Conservation (phyloP, 2,888 invertebrate genomes). For the Azorinus chamasolen region DNA sequence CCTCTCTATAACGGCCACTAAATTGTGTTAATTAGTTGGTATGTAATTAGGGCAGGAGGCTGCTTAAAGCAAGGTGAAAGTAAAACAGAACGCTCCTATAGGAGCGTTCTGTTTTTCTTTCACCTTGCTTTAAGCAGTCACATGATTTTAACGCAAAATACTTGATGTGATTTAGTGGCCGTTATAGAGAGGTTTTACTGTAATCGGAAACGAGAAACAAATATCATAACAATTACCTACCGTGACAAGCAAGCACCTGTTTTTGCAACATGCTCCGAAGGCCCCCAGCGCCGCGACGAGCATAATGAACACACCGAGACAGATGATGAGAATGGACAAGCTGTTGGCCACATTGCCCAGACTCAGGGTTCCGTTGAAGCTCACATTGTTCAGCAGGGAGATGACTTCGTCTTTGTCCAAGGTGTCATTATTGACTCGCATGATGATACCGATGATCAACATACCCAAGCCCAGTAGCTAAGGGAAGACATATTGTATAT, state of each 20-base stretch:
- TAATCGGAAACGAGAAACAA: no score
- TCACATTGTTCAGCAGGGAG: slow-evolving; percentile 47
- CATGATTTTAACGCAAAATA: no score
- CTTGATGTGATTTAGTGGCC: no score
- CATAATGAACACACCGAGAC: slow-evolving; percentile 53
- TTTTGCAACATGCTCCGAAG: slow-evolving; percentile 64
- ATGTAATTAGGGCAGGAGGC: no score
- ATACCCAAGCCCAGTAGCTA: slow-evolving; percentile 62
- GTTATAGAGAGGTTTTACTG: no score
- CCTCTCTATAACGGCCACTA: no score
- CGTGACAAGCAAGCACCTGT: slow-evolving; percentile 53
- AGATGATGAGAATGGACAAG: slow-evolving; percentile 58
- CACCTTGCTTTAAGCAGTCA: no score
- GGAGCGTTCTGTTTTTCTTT: no score
- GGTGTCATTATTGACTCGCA: slow-evolving; percentile 45
- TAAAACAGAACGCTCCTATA: no score
- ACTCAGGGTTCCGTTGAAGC: slow-evolving; percentile 39
- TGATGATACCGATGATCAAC: slow-evolving; percentile 57
- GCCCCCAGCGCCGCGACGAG: slow-evolving; percentile 54
- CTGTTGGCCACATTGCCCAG: slow-evolving; percentile 51
- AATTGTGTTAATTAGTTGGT: no score
- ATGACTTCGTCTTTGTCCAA: slow-evolving; percentile 48
- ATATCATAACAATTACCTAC: slow-evolving; percentile 52
- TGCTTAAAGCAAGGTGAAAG: no score
- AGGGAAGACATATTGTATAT: slow-evolving; percentile 15